Evolutionary conservation across 2,888 invertebrate species (phyloP), one percentile per base, ranked within the genome.

Genomic region (Clistopyga incitator): DNA sequence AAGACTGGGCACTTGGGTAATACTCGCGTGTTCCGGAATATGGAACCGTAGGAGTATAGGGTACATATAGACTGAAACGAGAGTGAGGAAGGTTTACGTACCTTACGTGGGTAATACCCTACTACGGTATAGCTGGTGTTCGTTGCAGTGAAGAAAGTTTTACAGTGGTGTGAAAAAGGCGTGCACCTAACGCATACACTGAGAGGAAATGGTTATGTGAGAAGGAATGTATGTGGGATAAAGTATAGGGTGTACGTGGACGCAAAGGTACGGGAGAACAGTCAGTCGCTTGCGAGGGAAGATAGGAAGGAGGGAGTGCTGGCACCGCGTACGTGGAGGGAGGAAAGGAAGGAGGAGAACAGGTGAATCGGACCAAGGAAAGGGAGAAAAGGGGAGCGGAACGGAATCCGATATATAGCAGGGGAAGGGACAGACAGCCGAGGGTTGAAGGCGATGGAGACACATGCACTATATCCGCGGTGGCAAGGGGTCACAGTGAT

Each of bases 401-500:
- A 8, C 20, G 11, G 15, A 54, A 64, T 56, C 42, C 56, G 77
- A 65, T 54, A 65, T 54, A 74, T 50, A 47, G 38, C 10, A 38
- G 74, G 76, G 65, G 52, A 42, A 68, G 59, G 70, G 50, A 65
- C 47, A 56, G 29, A 64, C 47, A 29, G 23, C 15, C 13, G 38
- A 78, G 64, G 56, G 47, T 18, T 15, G 25, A 25, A 47, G 47
- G 18, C 45, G 61, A 68, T 74, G 64, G 52, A 77, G 67, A 61
- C 54, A 56, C 68, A 77, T 78, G 74, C 65, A 67, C 45, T 67
- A 29, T 38, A 65, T 50, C 47, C 67, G 50, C 23, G 25, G 42
- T 15, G 76, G 68, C 11, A 50, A 34, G 42, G 71, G 38, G 20
- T 29, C 61, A 78, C 61, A 88, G 86, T 82, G 84, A 89, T 88